A percentile compares a stretch with the other conserved stretches of the same genome.
These are phyloP conservation scores for Percopsis transmontana DNA, from an alignment of 2,113 vertebrate genomes.

Conservation along the genomic window DNA sequence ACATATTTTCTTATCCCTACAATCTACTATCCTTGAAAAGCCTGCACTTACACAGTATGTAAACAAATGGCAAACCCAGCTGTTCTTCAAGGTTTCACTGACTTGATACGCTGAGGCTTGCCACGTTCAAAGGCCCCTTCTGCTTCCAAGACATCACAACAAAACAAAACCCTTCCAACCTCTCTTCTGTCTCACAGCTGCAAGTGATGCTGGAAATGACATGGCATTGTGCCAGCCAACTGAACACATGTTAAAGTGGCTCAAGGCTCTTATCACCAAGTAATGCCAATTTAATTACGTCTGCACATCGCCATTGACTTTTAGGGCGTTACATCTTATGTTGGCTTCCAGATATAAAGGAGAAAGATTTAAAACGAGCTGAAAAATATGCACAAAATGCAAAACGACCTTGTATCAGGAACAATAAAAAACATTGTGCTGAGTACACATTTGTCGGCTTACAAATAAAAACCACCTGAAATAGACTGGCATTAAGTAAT, in stretches of 20 bases:
- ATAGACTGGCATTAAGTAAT: slow-evolving; percentile 36
- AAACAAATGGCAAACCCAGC: too few relatives aligned
- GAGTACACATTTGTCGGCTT: slow-evolving; percentile 6
- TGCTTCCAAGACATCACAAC: not conserved
- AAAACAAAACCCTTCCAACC: slow-evolving; percentile 26
- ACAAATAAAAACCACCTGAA: slow-evolving; percentile 18
- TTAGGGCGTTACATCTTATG: too few relatives aligned
- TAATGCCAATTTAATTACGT: slow-evolving; percentile 47
- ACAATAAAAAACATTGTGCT: not conserved
- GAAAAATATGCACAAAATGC: not conserved
- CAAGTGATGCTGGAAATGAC: slow-evolving; percentile 39
- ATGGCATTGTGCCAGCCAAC: slow-evolving; percentile 26
- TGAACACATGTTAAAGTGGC: slow-evolving; percentile 32
- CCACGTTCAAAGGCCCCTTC: not conserved
- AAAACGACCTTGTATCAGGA: slow-evolving; percentile 8
- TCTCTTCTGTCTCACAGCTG: slow-evolving; percentile 20
- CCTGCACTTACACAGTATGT: too few relatives aligned
- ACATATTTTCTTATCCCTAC: too few relatives aligned
- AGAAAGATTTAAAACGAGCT: not conserved
- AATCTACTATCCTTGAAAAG: too few relatives aligned
- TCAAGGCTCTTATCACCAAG: slow-evolving; percentile 32
- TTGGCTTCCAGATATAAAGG: not conserved
- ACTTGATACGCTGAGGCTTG: not conserved
- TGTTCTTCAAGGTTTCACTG: not conserved
- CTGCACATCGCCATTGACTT: slow-evolving; percentile 20